Base-by-base conservation (phyloP, 2,888 invertebrate genomes). In the Drosophila trichaetosa region DNA sequence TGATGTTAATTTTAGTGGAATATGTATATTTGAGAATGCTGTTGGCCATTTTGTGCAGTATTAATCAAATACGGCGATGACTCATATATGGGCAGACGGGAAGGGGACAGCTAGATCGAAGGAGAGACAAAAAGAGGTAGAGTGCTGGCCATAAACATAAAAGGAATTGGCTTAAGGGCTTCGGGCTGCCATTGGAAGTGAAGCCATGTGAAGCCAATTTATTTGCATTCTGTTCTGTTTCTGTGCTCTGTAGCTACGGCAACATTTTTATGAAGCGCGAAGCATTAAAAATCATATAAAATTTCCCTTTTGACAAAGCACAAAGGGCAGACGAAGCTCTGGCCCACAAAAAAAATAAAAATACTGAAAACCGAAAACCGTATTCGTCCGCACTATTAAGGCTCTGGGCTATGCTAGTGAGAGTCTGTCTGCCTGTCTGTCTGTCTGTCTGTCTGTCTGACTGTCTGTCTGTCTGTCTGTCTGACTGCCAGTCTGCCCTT, bases 201-300 rank as follows among this genome's bases (percentile, higher is more conserved):
- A 69, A 77, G 81, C 79, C 65, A 81, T 74, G 76, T 78, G 69
- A 72, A 78, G 73, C 69, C 81, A 80, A 87, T 81, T 83, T 74
- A 82, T 82, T 77, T 69, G 71, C 71, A 82, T 82, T 80, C 75
- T 62, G 13, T 38, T 56, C 75, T 62, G 13, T 56, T 56, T 56
- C 29, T 31, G 29, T 53, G 27, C 24, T 68, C 65, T 78, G 72
- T 76, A 69, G 61, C 54, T 62, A 60, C 51, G 76, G 78, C 70
- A 65, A 87, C 76, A 74, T 69, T 84, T 86, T 89, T 78, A 84
- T 82, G 85, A 89, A 84, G 85, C 85, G 90, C 88, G 85, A 87
- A 89, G 73, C 87, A 85, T 85, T 87, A 82, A 82, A 84, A 87
- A 80, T 80, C 80, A 78, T 80, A 80, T 80, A 84, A 89, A 87